Evolutionary conservation across 2,888 invertebrate genomes (phyloP).

Genomic region (Leucophenga montana): DNA sequence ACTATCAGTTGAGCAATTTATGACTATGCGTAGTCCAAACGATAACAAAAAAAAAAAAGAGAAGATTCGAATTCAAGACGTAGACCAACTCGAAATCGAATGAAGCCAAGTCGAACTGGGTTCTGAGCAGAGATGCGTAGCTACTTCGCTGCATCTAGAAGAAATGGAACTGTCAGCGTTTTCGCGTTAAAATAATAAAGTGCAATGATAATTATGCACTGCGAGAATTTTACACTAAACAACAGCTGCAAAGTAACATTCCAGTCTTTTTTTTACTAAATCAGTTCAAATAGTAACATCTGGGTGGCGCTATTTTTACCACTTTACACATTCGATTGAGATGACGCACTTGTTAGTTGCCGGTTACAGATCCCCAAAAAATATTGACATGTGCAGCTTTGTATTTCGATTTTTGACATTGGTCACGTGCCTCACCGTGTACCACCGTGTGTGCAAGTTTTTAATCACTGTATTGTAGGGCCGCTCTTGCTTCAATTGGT

Average conservation of each 20-base stretch:
- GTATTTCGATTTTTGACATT: too few relatives aligned
- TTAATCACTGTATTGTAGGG: too few relatives aligned
- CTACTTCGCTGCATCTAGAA: neutral
- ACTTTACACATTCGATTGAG: too few relatives aligned
- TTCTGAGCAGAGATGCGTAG: neutral
- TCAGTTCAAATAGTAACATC: neutral
- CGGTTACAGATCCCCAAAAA: too few relatives aligned
- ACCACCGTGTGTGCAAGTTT: too few relatives aligned
- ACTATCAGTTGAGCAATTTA: slow-evolving; percentile 20
- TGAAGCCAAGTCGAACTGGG: neutral
- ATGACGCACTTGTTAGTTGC: too few relatives aligned
- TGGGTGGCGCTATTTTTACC: too few relatives aligned
- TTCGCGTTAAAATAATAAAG: slow-evolving; percentile 20
- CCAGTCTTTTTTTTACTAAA: too few relatives aligned
- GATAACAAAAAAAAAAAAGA: slow-evolving; percentile 8
- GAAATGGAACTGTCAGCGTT: slow-evolving; percentile 3
- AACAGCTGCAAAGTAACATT: neutral
- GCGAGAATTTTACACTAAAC: neutral
- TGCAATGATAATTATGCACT: slow-evolving; percentile 13
- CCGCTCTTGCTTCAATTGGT: too few relatives aligned
- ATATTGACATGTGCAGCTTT: too few relatives aligned
- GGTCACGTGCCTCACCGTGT: too few relatives aligned
- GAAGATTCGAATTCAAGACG: neutral
- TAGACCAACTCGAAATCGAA: too few relatives aligned
- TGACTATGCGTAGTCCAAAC: neutral